Conservation (phyloP, 1,140 invertebrate species). For the Oncopeltus fasciatus region DNA sequence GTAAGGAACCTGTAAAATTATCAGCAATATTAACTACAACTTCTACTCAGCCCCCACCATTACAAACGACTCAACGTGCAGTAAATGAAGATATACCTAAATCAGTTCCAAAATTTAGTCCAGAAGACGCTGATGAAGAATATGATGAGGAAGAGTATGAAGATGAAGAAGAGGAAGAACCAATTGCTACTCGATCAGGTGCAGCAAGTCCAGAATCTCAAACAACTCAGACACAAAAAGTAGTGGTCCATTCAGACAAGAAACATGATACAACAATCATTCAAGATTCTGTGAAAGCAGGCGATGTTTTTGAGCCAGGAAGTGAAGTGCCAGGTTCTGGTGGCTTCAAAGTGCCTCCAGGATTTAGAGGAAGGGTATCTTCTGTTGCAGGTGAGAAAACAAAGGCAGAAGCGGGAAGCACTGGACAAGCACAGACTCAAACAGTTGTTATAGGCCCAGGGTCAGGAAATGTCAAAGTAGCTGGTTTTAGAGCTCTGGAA, state of each 20-base stretch:
- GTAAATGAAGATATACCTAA: neutral
- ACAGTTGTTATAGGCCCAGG: constrained; percentile 42
- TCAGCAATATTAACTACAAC: neutral
- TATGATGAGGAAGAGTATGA: constrained; percentile 33
- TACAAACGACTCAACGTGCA: neutral
- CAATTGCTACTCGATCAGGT: constrained; percentile 26
- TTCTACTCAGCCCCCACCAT: neutral
- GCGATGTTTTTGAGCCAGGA: constrained; percentile 42
- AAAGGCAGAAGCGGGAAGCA: constrained; percentile 36
- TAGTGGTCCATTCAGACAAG: constrained; percentile 23
- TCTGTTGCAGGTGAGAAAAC: constrained; percentile 43
- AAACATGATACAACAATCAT: constrained; percentile 29
- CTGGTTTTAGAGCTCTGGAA: neutral
- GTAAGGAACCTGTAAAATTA: no score
- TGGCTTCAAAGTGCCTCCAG: constrained; percentile 46
- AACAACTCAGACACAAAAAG: constrained; percentile 26
- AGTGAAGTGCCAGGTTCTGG: constrained; percentile 41
- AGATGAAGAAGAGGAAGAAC: constrained; percentile 38
- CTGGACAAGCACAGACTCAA: constrained; percentile 46
- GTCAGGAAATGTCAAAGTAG: constrained; percentile 33
- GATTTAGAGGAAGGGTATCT: constrained; percentile 48
- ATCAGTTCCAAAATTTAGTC: neutral
- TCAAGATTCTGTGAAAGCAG: constrained; percentile 30
- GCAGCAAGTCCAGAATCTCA: constrained; percentile 7
- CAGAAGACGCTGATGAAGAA: neutral